Base-by-base conservation (phyloP, 2,797 vertebrate genomes). In the Notoglanidium macrostoma region DNA sequence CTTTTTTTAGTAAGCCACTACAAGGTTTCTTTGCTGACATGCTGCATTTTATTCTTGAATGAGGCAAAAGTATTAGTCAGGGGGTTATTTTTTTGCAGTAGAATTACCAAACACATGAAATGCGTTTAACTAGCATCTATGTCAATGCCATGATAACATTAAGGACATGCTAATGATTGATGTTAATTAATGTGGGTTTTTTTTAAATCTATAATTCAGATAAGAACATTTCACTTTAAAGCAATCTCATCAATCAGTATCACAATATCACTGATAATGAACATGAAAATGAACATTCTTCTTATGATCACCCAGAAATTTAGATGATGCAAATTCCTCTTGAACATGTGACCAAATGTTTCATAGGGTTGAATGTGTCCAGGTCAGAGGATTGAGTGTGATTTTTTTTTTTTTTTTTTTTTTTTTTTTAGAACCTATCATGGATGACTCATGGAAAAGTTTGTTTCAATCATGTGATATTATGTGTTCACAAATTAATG, bases 261-360 rank as follows among this genome's bases (percentile, higher is more conserved):
- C 40, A 70, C 15, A 70, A 23, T 72, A 49, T 74, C 44, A 46
- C 23, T 44, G 40, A 73, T 14, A 73, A 23, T 26, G 2, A 49
- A 49, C 72, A 74, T 49, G 23, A 49, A 74, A 74, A 51, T 8
- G 23, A 76, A 29, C 1, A n/a, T 29, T 15, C 14, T 76, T 51
- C 73, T 17, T 51, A 26, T 29, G 12, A n/a, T 76, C 46, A 51
- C 51, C 26, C 73, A 76, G 46, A n/a, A 11, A 17, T 51, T 51
- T 14, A 51, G 23, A 17, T 74, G 44, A 49, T 51, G 23, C 44
- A 74, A 74, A 5, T 49, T 74, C 44, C 26, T 49, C 23, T 74
- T 51, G 73, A 74, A 74, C 72, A 51, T 51, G 46, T 76, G 73
- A 76, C 46, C 73, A 76, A 76, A 76, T 51, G 46, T 17, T 74